Base-by-base conservation (phyloP, 2,888 invertebrate species). In the Taphrorychus bicolor region DNA sequence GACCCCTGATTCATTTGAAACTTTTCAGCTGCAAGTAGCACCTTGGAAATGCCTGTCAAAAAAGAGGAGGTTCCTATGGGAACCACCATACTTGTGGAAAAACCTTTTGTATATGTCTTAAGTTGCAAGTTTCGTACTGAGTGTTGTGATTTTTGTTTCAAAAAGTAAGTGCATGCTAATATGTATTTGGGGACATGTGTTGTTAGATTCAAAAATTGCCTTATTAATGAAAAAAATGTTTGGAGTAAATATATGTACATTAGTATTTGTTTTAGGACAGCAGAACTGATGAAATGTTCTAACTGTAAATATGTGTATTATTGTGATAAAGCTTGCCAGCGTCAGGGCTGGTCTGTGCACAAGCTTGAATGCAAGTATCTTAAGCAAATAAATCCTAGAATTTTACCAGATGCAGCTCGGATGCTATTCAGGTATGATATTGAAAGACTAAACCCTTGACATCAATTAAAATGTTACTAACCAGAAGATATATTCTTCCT, bases 281-380 rank as follows among this genome's bases (percentile, higher is more conserved):
- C 84, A 54, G 89, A 90, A 77, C 85, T 94, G 54, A 83, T 88
- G 21, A 92, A 92, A 83, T 97, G 97, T 82, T 90, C 93, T 0
- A 90, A 87, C 58, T 97, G 96, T 82, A 88, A 90, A 62, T 91
- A 91, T 77, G 90, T 93, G 0, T 88, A 89, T 80, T 97, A 96
- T 77, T 97, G 97, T 78, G 89, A 90, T 72, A 86, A 88, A 57
- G 81, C 80, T 40, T 97, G 97, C 81, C 97, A 97, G 82, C 89
- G 85, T 79, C 87, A 89, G 74, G 90, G 91, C 9, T 97, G 96
- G 96, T 78, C 81, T 7, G 84, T 91, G 66, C 96, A 96, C 80
- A 95, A 93, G 83, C 83, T 84, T 77, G 97, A 97, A 84, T 97
- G 97, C 79, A 81, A 85, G 23, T 90, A 89, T 79, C 85, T 95